Evolutionary conservation across 2,888 invertebrate genomes (phyloP).

Genomic region (Trichogramma evanescens): DNA sequence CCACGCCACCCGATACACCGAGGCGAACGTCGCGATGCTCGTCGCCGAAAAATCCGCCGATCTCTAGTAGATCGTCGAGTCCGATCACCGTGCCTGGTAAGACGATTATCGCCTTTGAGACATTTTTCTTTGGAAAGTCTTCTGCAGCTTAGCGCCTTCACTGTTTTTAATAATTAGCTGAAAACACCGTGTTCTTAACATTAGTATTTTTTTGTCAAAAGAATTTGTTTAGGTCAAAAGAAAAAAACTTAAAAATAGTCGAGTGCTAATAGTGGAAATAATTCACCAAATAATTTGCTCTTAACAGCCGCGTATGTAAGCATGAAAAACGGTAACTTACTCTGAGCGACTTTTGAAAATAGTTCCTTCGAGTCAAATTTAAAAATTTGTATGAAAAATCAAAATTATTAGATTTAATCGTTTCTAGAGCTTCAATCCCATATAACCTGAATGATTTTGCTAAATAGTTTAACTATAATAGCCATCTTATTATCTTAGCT

Average conservation of each 20-base stretch:
- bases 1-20: conserved; percentile 65
- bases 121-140: background rate
- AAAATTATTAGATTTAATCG: no score
- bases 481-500: conserved; percentile 33
- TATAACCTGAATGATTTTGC: background rate
- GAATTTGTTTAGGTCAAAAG: background rate
- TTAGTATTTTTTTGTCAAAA: background rate
- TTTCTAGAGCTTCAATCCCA: no score
- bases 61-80: conserved; percentile 54
- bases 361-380: no score
- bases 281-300: no score
- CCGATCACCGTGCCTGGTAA: conserved; percentile 57
- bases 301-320: no score
- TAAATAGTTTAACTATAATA: background rate
- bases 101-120: conserved; percentile 22
- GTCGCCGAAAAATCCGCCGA: conserved; percentile 49
- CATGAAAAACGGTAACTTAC: no score
- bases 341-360: no score
- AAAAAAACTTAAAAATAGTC: no score
- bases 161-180: background rate
- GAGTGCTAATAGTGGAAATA: no score
- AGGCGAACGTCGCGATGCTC: conserved; percentile 49
- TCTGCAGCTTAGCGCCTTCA: background rate
- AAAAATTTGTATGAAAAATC: no score
- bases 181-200: background rate